Base-by-base conservation (phyloP, 2,113 vertebrate genomes). In the Hemiprocne comata region DNA sequence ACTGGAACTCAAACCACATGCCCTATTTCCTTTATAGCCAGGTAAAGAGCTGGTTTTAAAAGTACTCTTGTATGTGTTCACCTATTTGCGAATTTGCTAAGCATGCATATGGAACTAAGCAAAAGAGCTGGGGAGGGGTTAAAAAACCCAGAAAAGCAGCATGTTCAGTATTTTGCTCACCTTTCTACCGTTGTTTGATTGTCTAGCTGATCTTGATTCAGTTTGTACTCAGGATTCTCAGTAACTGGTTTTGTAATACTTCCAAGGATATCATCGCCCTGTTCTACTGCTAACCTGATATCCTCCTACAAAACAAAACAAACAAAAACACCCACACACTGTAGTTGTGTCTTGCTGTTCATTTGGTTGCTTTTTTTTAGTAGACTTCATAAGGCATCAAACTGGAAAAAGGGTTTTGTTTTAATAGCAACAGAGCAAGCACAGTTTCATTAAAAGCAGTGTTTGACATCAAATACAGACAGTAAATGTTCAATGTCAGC, bases 191-290 rank as follows among this genome's bases (percentile, higher is more conserved):
- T 99, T 44, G 98, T 98, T 93, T 99, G 98, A 94, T 99, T 99
- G 97, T 99, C 99, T 91, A 99, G 96, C 89, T 99, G 99, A 83
- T 99, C 99, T 95, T 99, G 99, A 97, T 98, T 99, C 97, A 99
- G 98, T 94, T 97, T 98, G 97, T 98, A 98, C 61, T 98, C 98
- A 0, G 98, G 97, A 87, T 99, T 98, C 92, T 97, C 98, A 33
- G 95, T 93, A 72, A 99, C 92, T 1, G 99, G 99, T 87, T 99
- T 98, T 48, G 98, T 98, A 96, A 99, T 99, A 97, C 97, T 98
- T 86, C 98, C 98, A 42, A 99, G 97, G 90, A 99, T 97, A 77
- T 97, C 93, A 62, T 96, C 97, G 26, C 99, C 99, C 78, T 99
- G 98, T 61, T 92, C 97, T 83, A 98, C 97, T 40, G 98, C 98